Conservation (phyloP, 2,888 invertebrate genomes). For the Caenorhabditis japonica region DNA sequence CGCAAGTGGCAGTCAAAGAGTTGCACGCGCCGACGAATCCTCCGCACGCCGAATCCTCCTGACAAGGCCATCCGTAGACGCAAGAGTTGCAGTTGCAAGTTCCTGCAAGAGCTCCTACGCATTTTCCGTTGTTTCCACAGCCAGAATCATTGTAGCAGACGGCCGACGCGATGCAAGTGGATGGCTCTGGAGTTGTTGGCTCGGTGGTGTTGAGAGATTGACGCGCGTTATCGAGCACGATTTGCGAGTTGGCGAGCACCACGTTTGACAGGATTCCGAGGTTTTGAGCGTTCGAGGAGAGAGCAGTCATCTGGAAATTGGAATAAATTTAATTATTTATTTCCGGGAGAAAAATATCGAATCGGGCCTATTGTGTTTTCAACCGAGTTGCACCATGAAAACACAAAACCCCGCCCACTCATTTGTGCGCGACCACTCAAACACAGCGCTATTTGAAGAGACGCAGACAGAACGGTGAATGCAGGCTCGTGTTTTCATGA, state of each 20-base stretch:
- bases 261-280: conserved; percentile 35
- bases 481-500: no score
- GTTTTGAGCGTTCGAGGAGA: conserved; percentile 45
- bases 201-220: conserved; percentile 19
- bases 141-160: conserved; percentile 45
- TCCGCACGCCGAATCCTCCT: conserved; percentile 51
- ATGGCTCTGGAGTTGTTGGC: not conserved
- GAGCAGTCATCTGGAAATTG: conserved; percentile 46
- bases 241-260: conserved; percentile 36
- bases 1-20: conserved; percentile 45
- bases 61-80: conserved; percentile 50
- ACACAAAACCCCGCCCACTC: no score
- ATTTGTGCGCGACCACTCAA: no score
- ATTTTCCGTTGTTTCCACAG: conserved; percentile 45
- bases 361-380: not conserved
- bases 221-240: conserved; percentile 39
- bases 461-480: no score
- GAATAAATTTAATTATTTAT: no score
- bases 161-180: conserved; percentile 28
- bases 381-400: no score
- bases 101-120: conserved; percentile 51
- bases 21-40: conserved; percentile 52
- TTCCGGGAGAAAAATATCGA: not conserved
- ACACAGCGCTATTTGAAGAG: no score
- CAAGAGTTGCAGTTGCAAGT: conserved; percentile 56